A percentile compares a stretch with the other conserved stretches of the same genome.
These are phyloP conservation scores for Pemphigus obesinymphae DNA, from an alignment of 1,140 invertebrate species.

Conservation along the genomic window DNA sequence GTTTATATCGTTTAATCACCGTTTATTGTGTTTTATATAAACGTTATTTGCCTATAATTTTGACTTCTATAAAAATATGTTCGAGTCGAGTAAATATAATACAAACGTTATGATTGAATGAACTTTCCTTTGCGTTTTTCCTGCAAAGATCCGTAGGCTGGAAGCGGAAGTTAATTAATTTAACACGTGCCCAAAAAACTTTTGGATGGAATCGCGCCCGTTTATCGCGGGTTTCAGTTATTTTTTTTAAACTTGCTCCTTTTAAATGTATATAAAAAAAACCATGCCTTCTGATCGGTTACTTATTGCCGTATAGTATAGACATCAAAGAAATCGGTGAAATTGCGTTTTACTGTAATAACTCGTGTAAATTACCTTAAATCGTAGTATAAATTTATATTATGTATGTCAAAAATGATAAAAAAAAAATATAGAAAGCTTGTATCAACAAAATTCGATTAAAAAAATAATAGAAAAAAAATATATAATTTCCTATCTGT, in stretches of 20 bases:
- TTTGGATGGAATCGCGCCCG: background rate
- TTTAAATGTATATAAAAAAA: background rate
- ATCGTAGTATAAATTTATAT: background rate
- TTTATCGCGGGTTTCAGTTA: background rate
- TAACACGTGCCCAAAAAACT: constrained; percentile 30
- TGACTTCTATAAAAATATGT: background rate
- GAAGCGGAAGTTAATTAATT: constrained; percentile 33
- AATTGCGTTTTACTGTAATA: background rate
- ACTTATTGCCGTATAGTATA: background rate
- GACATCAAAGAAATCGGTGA: background rate
- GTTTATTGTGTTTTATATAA: too few species aligned
- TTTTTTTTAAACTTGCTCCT: background rate
- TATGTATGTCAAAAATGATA: background rate
- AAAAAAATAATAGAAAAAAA: background rate
- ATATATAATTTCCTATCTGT: background rate
- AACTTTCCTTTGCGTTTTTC: constrained; percentile 11
- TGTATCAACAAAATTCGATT: background rate
- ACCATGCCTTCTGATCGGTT: background rate
- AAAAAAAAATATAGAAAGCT: background rate
- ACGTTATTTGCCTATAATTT: too few species aligned
- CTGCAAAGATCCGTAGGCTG: background rate
- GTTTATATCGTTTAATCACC: too few species aligned
- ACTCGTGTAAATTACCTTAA: background rate
- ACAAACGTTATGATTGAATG: constrained; percentile 4
- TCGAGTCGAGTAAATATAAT: background rate